Conservation (phyloP, 2,888 invertebrate species). For the Bembecia ichneumoniformis region DNA sequence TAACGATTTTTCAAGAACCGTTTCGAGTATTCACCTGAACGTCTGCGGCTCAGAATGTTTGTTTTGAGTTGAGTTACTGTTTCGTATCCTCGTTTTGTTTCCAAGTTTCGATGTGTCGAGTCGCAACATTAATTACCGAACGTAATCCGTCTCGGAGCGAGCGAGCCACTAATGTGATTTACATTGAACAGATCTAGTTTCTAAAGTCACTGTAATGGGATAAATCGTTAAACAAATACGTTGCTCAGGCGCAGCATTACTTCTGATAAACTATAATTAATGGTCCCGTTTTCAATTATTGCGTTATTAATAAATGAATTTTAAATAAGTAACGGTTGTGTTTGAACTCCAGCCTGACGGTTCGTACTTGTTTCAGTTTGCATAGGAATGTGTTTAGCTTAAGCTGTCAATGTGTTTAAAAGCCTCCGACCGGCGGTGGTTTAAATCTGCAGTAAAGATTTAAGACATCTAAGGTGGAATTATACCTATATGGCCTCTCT, state of each 20-base stretch:
- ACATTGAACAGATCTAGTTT: background rate
- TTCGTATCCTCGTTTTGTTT: background rate
- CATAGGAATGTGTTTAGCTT: background rate
- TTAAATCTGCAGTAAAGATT: background rate
- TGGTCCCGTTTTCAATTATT: slow-evolving; percentile 23
- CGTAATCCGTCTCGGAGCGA: background rate
- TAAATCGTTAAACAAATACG: slow-evolving; percentile 7
- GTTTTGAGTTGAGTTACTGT: background rate
- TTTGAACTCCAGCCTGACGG: background rate
- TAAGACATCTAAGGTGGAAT: background rate
- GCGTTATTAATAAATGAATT: slow-evolving; percentile 22
- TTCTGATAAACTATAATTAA: slow-evolving; percentile 19
- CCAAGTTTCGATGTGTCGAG: background rate
- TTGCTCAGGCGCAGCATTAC: slow-evolving; percentile 18
- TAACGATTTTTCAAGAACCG: no score
- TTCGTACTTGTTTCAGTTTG: background rate
- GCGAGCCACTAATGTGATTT: background rate
- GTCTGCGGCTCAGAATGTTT: background rate
- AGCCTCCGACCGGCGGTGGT: background rate
- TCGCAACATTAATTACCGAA: background rate
- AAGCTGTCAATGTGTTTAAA: background rate
- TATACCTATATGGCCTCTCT: no score
- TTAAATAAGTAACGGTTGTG: slow-evolving; percentile 15
- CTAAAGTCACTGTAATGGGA: background rate
- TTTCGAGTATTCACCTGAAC: background rate